Conservation (phyloP, 2,888 invertebrate species). For the Parnassius apollo region DNA sequence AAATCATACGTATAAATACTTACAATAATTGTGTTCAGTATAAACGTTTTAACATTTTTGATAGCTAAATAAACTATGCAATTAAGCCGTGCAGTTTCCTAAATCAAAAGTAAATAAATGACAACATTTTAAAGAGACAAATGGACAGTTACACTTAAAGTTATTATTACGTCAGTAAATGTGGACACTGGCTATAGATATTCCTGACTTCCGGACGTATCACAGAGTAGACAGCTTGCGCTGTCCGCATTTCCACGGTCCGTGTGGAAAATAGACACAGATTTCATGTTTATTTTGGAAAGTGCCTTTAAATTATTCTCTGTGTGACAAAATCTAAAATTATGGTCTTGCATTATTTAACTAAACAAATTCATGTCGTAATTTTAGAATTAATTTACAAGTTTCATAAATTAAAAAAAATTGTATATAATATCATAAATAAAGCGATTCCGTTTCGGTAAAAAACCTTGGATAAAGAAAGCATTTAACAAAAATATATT, state of each 20-base stretch:
- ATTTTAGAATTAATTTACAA: too few species aligned
- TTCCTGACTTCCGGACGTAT: conserved; percentile 54
- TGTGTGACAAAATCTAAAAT: conserved; percentile 28
- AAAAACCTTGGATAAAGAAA: too few species aligned
- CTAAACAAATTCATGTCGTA: neutral
- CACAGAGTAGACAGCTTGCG: conserved; percentile 39
- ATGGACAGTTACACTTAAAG: conserved; percentile 26
- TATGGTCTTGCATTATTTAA: neutral
- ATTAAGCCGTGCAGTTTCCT: conserved; percentile 10
- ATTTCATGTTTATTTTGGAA: conserved; percentile 64
- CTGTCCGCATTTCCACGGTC: conserved; percentile 53
- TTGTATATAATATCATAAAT: too few species aligned
- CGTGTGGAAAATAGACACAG: conserved; percentile 53
- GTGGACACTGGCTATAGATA: conserved; percentile 35
- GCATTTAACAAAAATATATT: too few species aligned
- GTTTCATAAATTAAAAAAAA: too few species aligned
- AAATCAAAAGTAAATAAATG: conserved; percentile 25
- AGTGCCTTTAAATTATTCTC: conserved; percentile 50
- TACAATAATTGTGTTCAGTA: too few species aligned
- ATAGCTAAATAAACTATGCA: conserved; percentile 14
- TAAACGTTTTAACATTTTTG: neutral
- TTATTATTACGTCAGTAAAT: conserved; percentile 26
- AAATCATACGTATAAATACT: too few species aligned
- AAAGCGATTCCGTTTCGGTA: too few species aligned
- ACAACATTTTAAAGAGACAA: conserved; percentile 27